Percentiles rank a stretch among this genome's conserved stretches.
Evolutionary conservation across 2,113 vertebrate genomes (phyloP).

Genomic region (Marmota flaviventris): DNA sequence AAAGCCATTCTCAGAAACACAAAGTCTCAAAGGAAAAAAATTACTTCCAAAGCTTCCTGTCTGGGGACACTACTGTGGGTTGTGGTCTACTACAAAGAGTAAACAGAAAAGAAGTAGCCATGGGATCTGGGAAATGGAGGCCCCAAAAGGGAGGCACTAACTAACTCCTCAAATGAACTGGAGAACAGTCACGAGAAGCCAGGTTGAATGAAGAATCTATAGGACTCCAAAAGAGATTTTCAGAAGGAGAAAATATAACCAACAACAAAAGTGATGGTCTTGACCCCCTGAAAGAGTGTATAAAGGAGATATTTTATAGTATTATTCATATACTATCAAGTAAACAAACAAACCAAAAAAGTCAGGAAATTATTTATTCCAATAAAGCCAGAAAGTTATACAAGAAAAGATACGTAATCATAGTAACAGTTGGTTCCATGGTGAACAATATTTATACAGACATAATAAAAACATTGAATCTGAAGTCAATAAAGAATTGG

Average conservation of each 20-base stretch:
- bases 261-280: not conserved
- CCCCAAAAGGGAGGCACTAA: not conserved
- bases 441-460: not conserved
- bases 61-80: not conserved
- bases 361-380: not conserved
- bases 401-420: not conserved
- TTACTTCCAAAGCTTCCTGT: not conserved
- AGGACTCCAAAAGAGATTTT: not conserved
- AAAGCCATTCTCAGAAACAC: not conserved
- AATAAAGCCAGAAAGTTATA: not conserved
- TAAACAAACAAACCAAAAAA: not conserved
- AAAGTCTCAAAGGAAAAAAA: not conserved
- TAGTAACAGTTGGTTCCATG: not conserved
- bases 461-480: not conserved
- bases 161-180: not conserved
- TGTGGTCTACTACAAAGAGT: not conserved
- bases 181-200: not conserved
- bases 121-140: not conserved
- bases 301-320: not conserved
- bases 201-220: not conserved
- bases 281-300: not conserved
- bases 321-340: not conserved
- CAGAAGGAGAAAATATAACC: not conserved
- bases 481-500: not conserved
- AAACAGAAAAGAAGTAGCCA: not conserved